phyloP scores from a whole-genome alignment of 2,113 vertebrate species.

The Copsychus sechellarum region DNA sequence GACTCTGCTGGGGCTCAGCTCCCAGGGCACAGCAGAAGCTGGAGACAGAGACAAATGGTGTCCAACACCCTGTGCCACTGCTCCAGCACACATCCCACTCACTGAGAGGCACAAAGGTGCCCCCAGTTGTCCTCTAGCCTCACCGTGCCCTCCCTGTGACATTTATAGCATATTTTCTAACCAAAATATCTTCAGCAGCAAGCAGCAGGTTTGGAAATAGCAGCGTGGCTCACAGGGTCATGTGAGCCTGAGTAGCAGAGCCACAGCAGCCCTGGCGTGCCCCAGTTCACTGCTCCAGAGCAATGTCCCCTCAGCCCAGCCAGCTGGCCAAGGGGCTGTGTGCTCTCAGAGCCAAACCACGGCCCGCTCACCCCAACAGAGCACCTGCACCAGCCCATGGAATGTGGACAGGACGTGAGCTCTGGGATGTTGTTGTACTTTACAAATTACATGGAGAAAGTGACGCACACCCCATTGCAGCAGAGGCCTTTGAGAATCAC shows the following conservation, averaged over 20 bases:
- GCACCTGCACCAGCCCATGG: background rate
- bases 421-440: background rate
- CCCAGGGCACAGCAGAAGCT: background rate
- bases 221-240: constrained; percentile 1
- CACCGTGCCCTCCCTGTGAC: background rate
- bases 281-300: background rate
- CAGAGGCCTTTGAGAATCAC: background rate
- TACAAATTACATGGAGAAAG: background rate
- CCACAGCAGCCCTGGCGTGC: background rate
- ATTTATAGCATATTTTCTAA: constrained; percentile 41
- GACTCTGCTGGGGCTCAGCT: accelerated
- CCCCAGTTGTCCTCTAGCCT: background rate
- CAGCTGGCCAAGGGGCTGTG: background rate
- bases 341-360: background rate
- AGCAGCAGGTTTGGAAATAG: constrained; percentile 54
- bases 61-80: background rate
- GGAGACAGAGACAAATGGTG: background rate
- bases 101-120: background rate
- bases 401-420: accelerated
- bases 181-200: constrained; percentile 33
- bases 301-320: background rate
- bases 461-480: background rate
- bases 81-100: accelerated
- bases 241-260: background rate
- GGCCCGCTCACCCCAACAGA: accelerated